Conservation (phyloP, 23 tunicate species). For the Aplidium turbinatum region DNA sequence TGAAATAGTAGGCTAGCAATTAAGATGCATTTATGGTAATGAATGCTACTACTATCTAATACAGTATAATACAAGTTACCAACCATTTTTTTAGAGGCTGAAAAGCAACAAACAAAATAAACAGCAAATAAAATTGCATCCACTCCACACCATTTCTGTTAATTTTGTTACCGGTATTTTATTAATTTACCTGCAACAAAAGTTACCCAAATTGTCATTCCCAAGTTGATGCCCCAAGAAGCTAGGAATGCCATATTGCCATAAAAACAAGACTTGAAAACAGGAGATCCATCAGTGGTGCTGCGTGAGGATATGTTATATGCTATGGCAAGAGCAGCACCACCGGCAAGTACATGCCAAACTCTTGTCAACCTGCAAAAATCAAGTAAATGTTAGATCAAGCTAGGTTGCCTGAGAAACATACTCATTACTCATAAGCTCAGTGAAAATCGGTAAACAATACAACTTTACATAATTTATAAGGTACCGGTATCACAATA, state of each 20-base stretch:
- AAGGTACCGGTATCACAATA: no score
- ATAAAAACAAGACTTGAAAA: constrained; percentile 27
- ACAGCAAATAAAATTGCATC: no score
- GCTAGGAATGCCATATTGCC: constrained; percentile 29
- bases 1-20: no score
- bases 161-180: no score
- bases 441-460: no score
- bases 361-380: constrained; percentile 42
- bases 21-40: no score
- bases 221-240: constrained; percentile 57
- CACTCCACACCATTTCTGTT: no score
- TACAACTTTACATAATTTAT: no score
- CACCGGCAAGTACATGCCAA: constrained; percentile 48
- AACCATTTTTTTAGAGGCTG: no score
- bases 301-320: constrained; percentile 9
- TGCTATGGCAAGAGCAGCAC: constrained; percentile 37
- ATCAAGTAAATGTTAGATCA: not conserved
- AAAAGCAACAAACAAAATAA: no score
- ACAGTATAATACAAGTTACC: no score
- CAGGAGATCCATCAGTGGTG: not conserved
- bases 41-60: no score
- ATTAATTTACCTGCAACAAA: constrained; percentile 87
- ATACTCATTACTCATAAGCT: not conserved
- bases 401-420: not conserved
- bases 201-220: constrained; percentile 66